Conservation (phyloP, 1,140 invertebrate species). For the Drosophila mayri region DNA sequence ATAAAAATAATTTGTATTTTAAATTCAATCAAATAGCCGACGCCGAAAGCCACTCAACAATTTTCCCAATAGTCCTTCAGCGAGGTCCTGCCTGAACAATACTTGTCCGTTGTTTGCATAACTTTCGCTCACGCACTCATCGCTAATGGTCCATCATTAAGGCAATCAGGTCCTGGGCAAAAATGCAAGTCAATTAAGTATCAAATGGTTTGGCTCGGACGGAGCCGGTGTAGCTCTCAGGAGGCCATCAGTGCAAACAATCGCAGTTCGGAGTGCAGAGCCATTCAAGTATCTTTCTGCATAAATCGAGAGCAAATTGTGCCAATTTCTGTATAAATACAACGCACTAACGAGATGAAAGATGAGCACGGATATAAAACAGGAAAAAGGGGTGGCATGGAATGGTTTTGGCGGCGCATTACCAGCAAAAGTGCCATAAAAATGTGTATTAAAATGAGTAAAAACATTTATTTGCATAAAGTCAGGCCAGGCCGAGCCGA, state of each 20-base stretch:
- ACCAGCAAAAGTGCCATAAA: conserved; percentile 79
- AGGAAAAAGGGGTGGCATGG: background rate
- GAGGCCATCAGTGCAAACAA: conserved; percentile 71
- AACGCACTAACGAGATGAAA: conserved; percentile 78
- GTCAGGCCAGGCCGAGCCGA: conserved; percentile 41
- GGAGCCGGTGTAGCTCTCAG: conserved; percentile 7
- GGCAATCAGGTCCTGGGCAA: conserved; percentile 51
- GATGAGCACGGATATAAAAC: conserved; percentile 37
- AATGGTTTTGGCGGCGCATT: conserved; percentile 59
- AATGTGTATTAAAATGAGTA: conserved; percentile 83
- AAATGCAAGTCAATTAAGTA: conserved; percentile 82
- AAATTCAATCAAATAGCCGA: background rate
- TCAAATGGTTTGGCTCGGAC: conserved; percentile 61
- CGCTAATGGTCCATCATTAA: conserved; percentile 58
- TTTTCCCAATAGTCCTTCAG: conserved; percentile 8
- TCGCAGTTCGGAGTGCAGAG: conserved; percentile 56
- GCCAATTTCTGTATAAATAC: conserved; percentile 81
- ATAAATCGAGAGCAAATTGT: conserved; percentile 82
- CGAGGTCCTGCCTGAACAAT: conserved; percentile 13
- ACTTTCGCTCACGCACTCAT: conserved; percentile 47
- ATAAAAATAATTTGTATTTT: background rate
- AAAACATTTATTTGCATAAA: conserved; percentile 83
- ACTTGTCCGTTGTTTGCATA: conserved; percentile 19
- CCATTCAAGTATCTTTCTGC: conserved; percentile 74
- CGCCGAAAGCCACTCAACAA: background rate